Percentiles rank a stretch among this genome's conserved stretches.
Evolutionary conservation across 2,113 vertebrate genomes (phyloP).

Genomic region (Ochotona curzoniae): DNA sequence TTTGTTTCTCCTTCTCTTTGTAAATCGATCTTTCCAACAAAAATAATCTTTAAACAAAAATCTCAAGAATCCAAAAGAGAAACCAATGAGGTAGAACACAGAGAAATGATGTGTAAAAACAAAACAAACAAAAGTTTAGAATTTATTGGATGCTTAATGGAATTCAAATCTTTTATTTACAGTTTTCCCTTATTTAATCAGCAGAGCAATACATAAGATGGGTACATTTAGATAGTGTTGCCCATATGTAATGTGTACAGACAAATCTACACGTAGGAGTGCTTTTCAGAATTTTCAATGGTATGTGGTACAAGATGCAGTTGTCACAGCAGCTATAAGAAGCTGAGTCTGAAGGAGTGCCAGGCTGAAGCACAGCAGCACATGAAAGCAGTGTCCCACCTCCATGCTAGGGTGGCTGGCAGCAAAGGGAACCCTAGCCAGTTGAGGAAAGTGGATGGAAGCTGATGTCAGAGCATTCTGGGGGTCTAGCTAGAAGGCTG

Average conservation of each 20-base stretch:
- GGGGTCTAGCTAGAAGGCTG: background rate
- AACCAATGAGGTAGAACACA: no score
- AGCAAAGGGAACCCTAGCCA: background rate
- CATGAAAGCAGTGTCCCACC: background rate
- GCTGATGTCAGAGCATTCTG: background rate
- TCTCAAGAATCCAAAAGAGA: no score
- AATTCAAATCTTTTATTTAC: conserved; percentile 49
- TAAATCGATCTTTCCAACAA: no score
- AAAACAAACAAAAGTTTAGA: background rate
- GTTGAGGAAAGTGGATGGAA: background rate
- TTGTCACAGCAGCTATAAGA: background rate
- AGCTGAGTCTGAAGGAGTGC: background rate
- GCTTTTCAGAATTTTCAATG: background rate
- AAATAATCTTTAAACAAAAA: no score
- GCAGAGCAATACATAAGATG: background rate
- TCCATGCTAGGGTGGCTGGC: background rate
- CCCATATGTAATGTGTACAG: background rate
- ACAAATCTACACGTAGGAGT: background rate
- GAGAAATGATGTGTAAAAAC: no score
- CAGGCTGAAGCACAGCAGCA: background rate
- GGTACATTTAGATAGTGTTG: background rate
- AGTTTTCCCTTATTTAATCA: conserved; percentile 39
- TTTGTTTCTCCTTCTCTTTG: no score
- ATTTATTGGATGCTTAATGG: conserved; percentile 46
- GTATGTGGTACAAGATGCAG: background rate